Evolutionary conservation across 1,140 invertebrate genomes (phyloP).

Genomic region (Diachasmimorpha longicaudata): DNA sequence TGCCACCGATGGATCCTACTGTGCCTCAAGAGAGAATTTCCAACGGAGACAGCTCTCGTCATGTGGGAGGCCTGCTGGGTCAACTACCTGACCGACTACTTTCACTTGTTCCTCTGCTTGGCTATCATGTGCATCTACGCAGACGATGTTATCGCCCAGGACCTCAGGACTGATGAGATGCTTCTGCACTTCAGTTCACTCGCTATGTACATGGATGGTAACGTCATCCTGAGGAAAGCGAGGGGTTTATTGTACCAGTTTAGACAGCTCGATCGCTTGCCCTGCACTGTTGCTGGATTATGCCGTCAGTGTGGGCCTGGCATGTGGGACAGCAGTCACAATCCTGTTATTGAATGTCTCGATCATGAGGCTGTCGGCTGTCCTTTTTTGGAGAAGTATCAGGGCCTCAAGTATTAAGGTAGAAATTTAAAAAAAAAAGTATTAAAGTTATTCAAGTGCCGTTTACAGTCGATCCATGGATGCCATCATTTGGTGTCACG

Average conservation of each 20-base stretch:
- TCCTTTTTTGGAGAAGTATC: slow-evolving; percentile 55
- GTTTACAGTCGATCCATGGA: not conserved
- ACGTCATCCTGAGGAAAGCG: slow-evolving; percentile 88
- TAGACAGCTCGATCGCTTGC: slow-evolving; percentile 80
- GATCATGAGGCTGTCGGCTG: slow-evolving; percentile 55
- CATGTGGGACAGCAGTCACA: slow-evolving; percentile 91
- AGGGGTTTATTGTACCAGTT: slow-evolving; percentile 90
- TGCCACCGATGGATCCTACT: slow-evolving; percentile 93
- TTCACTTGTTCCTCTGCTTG: slow-evolving; percentile 89
- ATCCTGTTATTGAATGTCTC: slow-evolving; percentile 76
- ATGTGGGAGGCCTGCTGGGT: slow-evolving; percentile 97
- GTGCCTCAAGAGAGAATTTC: slow-evolving; percentile 90
- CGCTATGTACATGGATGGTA: slow-evolving; percentile 95
- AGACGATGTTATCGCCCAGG: slow-evolving; percentile 89
- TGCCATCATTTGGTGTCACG: no score
- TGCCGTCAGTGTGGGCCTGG: slow-evolving; percentile 88
- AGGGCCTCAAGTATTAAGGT: slow-evolving; percentile 17
- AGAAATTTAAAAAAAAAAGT: not conserved
- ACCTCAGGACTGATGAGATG: slow-evolving; percentile 91
- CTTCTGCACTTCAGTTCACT: slow-evolving; percentile 92
- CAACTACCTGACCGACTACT: slow-evolving; percentile 91
- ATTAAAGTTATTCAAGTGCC: no score
- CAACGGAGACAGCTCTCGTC: slow-evolving; percentile 80
- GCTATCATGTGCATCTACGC: slow-evolving; percentile 92
- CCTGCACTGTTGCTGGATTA: slow-evolving; percentile 85